Conservation (phyloP, 2,888 invertebrate species). For the Drosophila demipolita region DNA sequence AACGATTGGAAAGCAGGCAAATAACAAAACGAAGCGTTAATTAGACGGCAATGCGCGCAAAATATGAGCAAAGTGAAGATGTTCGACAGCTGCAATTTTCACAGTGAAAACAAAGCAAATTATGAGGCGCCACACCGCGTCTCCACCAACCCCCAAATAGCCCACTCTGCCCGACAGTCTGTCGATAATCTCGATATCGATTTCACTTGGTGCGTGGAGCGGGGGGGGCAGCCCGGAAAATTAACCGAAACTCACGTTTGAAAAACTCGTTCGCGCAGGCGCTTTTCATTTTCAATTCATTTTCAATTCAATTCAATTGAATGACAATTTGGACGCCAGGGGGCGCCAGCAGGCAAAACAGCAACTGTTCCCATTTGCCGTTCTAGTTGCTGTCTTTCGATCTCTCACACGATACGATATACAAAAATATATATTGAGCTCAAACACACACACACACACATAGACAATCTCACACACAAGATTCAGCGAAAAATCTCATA, state of each 20-base stretch:
- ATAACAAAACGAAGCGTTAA: conserved; percentile 60
- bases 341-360: conserved; percentile 45
- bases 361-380: conserved; percentile 64
- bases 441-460: conserved; percentile 9
- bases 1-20: conserved; percentile 71
- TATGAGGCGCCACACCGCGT: conserved; percentile 41
- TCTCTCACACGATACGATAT: conserved; percentile 47
- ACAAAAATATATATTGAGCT: conserved; percentile 37
- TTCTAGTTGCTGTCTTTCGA: conserved; percentile 53
- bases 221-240: conserved; percentile 12
- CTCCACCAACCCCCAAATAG: not conserved
- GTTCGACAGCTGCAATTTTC: conserved; percentile 61
- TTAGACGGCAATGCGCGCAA: conserved; percentile 56
- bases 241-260: conserved; percentile 48
- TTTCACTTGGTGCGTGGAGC: conserved; percentile 57
- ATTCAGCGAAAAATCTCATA: conserved; percentile 68
- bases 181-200: conserved; percentile 69
- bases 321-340: conserved; percentile 65
- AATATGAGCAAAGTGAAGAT: conserved; percentile 67
- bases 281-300: conserved; percentile 76
- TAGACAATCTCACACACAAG: conserved; percentile 1
- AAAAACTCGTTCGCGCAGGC: conserved; percentile 64
- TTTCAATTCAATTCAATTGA: conserved; percentile 62
- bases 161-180: not conserved
- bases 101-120: conserved; percentile 63